Conservation (phyloP, 2,113 vertebrate genomes). For the human (Homo sapiens) region GRCh38 chr11:65246501-65247000, state of each 20-base stretch:
- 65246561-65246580: background rate
- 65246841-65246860: background rate
- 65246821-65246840: background rate
- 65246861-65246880: too few relatives aligned
- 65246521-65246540: background rate
- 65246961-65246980: background rate
- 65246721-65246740: background rate
- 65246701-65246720: background rate
- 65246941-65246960: too few relatives aligned
- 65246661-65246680: too few relatives aligned
- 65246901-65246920: background rate
- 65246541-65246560: background rate
- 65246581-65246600: background rate
- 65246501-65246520: background rate
- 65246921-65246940: background rate
- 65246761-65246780: accelerated
- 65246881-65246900: background rate
- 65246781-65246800: background rate
- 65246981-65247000: background rate
- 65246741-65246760: background rate
- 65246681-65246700: background rate
- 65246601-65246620: background rate
- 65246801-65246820: background rate
- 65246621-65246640: background rate
- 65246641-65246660: background rate